These are phyloP conservation scores for Galerucella calmariensis DNA, from an alignment of 2,888 invertebrate species.

Conservation along the genomic window DNA sequence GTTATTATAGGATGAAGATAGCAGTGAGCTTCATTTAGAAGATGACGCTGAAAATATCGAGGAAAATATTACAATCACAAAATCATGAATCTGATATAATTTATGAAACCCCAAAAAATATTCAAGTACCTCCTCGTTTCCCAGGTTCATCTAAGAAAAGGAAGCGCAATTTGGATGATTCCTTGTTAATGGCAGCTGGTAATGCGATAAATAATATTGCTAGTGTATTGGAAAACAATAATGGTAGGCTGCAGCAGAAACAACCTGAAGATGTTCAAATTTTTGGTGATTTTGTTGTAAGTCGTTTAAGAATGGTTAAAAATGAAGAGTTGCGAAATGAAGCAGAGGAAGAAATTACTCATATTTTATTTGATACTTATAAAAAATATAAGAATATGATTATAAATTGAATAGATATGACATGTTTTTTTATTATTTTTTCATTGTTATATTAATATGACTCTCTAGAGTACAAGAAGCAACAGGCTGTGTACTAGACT, in stretches of 20 bases:
- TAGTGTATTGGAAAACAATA: neutral
- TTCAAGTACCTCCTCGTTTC: conserved; percentile 2
- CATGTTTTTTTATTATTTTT: no score
- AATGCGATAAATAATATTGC: conserved; percentile 5
- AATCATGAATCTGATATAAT: no score
- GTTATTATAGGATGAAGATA: conserved; percentile 6
- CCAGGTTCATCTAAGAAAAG: neutral
- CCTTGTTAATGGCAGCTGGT: neutral
- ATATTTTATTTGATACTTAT: conserved; percentile 1
- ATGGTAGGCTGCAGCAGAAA: no score
- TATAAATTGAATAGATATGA: neutral
- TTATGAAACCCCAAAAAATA: no score
- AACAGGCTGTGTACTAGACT: no score
- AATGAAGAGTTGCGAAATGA: conserved; percentile 9
- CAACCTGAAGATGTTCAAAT: neutral
- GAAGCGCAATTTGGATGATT: conserved; percentile 5
- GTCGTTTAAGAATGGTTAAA: neutral
- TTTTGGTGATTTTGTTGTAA: conserved; percentile 7
- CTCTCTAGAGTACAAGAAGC: no score
- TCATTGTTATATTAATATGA: no score
- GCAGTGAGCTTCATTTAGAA: no score
- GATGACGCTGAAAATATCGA: no score
- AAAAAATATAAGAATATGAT: neutral
- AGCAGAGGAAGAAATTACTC: conserved; percentile 10
- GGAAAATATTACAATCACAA: no score